Evolutionary conservation across 2,888 invertebrate species (phyloP).

Genomic region (Parnassius glacialis): DNA sequence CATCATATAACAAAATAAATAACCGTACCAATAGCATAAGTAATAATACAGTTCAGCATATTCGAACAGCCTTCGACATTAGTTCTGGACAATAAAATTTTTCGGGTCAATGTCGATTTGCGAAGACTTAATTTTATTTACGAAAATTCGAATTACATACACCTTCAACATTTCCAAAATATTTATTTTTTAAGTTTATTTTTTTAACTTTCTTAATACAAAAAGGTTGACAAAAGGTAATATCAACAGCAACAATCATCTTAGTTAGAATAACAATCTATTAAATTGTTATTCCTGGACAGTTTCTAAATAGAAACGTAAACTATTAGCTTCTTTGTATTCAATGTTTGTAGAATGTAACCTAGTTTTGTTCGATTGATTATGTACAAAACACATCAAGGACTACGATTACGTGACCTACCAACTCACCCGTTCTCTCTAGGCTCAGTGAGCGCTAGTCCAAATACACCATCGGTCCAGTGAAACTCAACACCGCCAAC

Average conservation of each 20-base stretch:
- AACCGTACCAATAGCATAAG: too few relatives aligned
- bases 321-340: slow-evolving; percentile 11
- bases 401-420: slow-evolving; percentile 30
- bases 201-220: too few relatives aligned
- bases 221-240: too few relatives aligned
- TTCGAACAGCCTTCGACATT: slow-evolving; percentile 13
- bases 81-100: slow-evolving; percentile 34
- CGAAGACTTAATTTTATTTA: slow-evolving; percentile 18
- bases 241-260: too few relatives aligned
- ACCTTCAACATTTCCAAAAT: too few relatives aligned
- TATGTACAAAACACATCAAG: slow-evolving; percentile 34
- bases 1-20: too few relatives aligned
- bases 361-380: slow-evolving; percentile 31
- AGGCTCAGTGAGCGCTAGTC: slow-evolving; percentile 84
- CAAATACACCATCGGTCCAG: slow-evolving; percentile 92
- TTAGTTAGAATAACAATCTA: too few relatives aligned
- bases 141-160: not conserved
- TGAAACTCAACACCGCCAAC: slow-evolving; percentile 91
- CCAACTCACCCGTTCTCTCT: slow-evolving; percentile 77
- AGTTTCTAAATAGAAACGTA: slow-evolving; percentile 15
- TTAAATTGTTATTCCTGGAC: not conserved
- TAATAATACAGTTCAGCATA: slow-evolving; percentile 10
- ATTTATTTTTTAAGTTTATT: too few relatives aligned
- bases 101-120: slow-evolving; percentile 48
- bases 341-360: slow-evolving; percentile 29